Percentiles rank a stretch among this genome's conserved stretches.
phyloP scores from a whole-genome alignment of 2,113 vertebrate species.

The Mastomys coucha region DNA sequence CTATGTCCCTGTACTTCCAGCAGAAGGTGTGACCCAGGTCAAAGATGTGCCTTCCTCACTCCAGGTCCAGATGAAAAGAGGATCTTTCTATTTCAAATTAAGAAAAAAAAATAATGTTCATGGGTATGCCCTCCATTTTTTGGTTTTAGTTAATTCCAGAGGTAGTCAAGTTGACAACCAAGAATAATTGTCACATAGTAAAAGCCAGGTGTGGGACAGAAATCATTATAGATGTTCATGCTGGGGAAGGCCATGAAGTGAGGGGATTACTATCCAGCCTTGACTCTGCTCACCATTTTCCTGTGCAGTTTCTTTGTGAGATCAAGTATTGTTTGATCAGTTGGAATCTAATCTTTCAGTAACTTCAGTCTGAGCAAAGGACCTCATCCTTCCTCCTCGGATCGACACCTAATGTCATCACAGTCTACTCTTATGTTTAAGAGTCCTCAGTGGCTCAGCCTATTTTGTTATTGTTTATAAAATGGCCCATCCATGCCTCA shows the following conservation, averaged over 20 bases:
- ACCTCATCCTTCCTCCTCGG: neutral
- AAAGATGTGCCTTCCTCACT: neutral
- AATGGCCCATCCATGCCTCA: neutral
- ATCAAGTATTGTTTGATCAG: neutral
- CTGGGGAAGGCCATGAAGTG: neutral
- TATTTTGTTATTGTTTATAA: neutral
- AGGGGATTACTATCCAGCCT: neutral
- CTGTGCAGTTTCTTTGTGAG: neutral
- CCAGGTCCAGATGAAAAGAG: neutral
- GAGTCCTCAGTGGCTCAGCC: neutral
- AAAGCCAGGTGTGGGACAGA: neutral
- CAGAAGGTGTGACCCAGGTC: neutral
- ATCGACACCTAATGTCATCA: neutral
- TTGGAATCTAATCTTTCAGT: neutral
- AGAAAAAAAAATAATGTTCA: neutral
- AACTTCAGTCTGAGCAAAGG: neutral
- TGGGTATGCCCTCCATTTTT: neutral
- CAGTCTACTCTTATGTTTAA: neutral
- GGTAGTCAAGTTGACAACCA: neutral
- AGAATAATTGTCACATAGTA: neutral
- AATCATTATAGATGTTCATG: neutral
- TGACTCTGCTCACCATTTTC: neutral
- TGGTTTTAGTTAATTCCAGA: neutral
- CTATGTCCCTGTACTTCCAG: neutral
- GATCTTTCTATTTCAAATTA: neutral